Evolutionary conservation across 2,797 vertebrate genomes (phyloP), one percentile per base, ranked within the genome.

Genomic region (Phoebastria nigripes): DNA sequence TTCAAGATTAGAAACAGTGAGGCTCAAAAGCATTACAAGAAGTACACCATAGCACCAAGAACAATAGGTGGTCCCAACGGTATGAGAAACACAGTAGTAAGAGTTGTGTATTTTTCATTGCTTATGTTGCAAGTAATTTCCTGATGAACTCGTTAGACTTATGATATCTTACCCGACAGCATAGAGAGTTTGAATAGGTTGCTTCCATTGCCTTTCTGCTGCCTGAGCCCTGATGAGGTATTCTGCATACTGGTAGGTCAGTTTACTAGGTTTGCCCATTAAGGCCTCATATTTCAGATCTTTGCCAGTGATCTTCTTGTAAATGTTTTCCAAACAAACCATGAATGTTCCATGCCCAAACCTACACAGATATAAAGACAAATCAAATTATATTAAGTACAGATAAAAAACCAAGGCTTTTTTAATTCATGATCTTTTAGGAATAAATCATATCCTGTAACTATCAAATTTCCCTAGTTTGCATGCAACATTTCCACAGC

Each of bases 281-380:
- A 99, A 71, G 2, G 96, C 98, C 84, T 99, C 97, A 1, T 99
- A 99, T 93, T 98, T 98, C 93, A 99, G 96, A 11, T 99, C 98
- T n/a, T 86, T 98, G 33, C 99, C 99, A 2, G 98, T 99, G 94
- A 99, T 97, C 96, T 99, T 99, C 97, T 98, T 98, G 97, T 98
- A 99, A 83, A 99, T 98, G 33, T 98, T 98, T 97, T 99, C 99
- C 97, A 99, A 94, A 89, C 99, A 99, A 73, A 99, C 98, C 98
- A 99, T 97, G 97, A 99, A 99, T 5, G 98, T 98, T 70, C 99
- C 99, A 1, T 99, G 99, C 39, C 99, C 99, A 90, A 99, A 99
- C 97, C 99, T 99, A 74, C 31, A 52, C 7, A 70, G 47, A 71
- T 0, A 35, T 3, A 80, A 35, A 78, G 25, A 31, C 44, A 82